A percentile compares a stretch with the other conserved stretches of the same genome.
Conservation (phyloP, 2,113 vertebrate genomes). For the Rhinolophus ferrumequinum region DNA sequence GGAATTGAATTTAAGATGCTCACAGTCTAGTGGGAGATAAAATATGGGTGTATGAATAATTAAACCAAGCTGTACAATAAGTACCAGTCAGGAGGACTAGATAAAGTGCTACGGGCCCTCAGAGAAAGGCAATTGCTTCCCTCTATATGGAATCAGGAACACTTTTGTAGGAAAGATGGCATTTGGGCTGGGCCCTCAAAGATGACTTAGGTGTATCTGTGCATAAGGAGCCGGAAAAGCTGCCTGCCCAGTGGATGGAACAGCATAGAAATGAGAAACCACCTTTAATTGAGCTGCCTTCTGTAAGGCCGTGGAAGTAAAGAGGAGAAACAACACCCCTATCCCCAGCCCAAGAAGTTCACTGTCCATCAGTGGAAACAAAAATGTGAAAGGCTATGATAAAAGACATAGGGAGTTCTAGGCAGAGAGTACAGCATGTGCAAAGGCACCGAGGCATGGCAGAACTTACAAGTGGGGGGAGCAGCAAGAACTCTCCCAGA, state of each 20-base stretch:
- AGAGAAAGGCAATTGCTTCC: background rate
- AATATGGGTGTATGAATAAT: background rate
- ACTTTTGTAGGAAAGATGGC: background rate
- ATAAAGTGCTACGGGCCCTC: background rate
- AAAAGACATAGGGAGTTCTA: background rate
- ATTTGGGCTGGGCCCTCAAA: background rate
- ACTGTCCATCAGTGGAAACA: background rate
- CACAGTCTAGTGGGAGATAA: background rate
- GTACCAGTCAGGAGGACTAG: background rate
- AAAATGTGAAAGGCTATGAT: background rate
- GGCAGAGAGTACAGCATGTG: background rate
- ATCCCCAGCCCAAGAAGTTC: background rate
- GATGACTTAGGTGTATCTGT: background rate
- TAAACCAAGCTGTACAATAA: background rate
- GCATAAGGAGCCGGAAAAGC: background rate
- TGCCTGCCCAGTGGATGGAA: background rate
- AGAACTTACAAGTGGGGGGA: background rate
- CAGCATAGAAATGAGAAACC: too few species aligned
- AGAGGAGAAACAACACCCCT: background rate
- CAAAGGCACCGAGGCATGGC: background rate
- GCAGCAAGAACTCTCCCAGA: background rate
- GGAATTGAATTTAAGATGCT: background rate
- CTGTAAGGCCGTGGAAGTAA: background rate
- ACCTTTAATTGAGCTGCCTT: background rate
- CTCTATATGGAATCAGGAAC: background rate